Conservation (phyloP, 2,113 vertebrate genomes). For the Zapus hudsonius region DNA sequence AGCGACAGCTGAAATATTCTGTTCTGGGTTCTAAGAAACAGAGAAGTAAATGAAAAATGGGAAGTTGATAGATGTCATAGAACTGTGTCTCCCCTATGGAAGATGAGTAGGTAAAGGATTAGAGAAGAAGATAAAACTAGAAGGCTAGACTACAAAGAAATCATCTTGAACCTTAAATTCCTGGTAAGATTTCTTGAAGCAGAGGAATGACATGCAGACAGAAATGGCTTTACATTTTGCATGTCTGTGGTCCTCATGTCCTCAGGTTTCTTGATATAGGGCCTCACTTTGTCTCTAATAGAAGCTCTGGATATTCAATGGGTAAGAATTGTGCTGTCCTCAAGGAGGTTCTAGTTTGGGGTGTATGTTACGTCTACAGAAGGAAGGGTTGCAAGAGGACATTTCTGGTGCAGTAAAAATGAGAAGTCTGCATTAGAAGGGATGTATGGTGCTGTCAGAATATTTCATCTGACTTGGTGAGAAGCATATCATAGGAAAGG, state of each 20-base stretch:
- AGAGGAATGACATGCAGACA: not conserved
- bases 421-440: not conserved
- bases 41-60: not conserved
- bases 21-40: not conserved
- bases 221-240: not conserved
- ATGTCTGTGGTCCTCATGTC: not conserved
- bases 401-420: not conserved
- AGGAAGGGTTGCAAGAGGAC: fast-evolving
- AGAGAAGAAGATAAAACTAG: not conserved
- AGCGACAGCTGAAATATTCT: not conserved
- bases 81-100: not conserved
- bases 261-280: not conserved
- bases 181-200: not conserved
- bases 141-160: not conserved
- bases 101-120: not conserved
- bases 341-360: not conserved
- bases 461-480: not conserved
- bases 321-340: not conserved
- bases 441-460: not conserved
- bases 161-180: not conserved
- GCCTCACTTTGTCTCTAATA: not conserved
- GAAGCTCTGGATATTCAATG: not conserved
- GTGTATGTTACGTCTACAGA: fast-evolving
- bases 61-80: not conserved
- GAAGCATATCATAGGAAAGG: fast-evolving